Percentiles rank a stretch among this genome's conserved stretches.
These are phyloP conservation scores for Leptopilina syphax DNA, from an alignment of 2,888 invertebrate species.

Conservation along the genomic window DNA sequence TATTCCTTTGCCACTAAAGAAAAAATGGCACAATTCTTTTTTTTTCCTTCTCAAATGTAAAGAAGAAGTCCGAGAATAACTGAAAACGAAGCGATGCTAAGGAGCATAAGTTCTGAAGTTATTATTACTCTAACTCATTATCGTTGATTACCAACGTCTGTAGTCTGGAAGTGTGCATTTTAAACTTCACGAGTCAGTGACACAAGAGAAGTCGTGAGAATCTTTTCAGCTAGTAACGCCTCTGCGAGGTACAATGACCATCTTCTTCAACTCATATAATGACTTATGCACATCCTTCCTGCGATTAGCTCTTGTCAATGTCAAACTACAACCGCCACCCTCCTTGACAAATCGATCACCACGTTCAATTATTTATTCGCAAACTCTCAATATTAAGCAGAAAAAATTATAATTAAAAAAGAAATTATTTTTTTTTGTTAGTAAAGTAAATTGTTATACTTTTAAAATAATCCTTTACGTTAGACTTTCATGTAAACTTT, in stretches of 20 bases:
- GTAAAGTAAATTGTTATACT: too few species aligned
- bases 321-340: background rate
- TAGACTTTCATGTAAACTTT: too few species aligned
- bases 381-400: too few species aligned
- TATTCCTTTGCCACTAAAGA: too few species aligned
- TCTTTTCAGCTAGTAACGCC: conserved; percentile 20
- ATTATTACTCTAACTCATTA: background rate
- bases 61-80: too few species aligned
- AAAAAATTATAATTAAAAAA: too few species aligned
- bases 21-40: too few species aligned
- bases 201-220: conserved; percentile 28
- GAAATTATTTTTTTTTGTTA: too few species aligned
- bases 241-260: conserved; percentile 42
- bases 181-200: conserved; percentile 31
- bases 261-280: conserved; percentile 54
- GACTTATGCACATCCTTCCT: conserved; percentile 57
- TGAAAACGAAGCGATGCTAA: background rate
- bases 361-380: too few species aligned
- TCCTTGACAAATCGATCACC: too few species aligned
- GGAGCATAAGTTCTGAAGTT: background rate
- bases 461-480: too few species aligned
- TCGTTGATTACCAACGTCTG: conserved; percentile 27
- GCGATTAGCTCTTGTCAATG: conserved; percentile 49
- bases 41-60: too few species aligned
- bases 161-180: conserved; percentile 24